Conservation (phyloP, 1,140 invertebrate species). For the Samia ricini region DNA sequence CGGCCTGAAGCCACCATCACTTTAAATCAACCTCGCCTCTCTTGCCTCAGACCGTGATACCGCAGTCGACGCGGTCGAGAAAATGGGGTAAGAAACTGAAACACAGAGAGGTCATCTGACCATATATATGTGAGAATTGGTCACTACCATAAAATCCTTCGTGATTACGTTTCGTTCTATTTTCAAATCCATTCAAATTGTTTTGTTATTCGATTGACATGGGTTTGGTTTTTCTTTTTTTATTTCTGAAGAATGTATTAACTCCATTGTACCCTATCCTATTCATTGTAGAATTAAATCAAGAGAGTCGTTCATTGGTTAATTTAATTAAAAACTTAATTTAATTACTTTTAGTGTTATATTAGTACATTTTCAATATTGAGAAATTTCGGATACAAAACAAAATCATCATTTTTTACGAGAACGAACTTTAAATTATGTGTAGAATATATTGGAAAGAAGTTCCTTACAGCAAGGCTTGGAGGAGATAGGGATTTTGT, state of each 20-base stretch:
- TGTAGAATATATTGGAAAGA: too few species aligned
- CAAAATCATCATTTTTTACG: too few species aligned
- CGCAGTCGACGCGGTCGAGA: conserved; percentile 5
- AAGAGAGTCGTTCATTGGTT: too few species aligned
- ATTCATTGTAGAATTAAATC: too few species aligned
- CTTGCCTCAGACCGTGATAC: not conserved
- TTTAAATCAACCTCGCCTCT: conserved; percentile 27
- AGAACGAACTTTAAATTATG: too few species aligned
- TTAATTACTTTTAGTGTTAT: too few species aligned
- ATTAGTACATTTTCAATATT: too few species aligned
- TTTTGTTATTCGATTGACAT: conserved; percentile 22
- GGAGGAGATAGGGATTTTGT: too few species aligned
- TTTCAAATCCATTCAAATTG: conserved; percentile 43
- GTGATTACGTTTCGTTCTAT: conserved; percentile 46
- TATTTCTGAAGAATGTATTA: conserved; percentile 8
- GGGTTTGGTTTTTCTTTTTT: conserved; percentile 28
- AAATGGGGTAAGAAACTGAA: conserved; percentile 15
- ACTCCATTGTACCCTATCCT: too few species aligned
- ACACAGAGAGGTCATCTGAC: conserved; percentile 16
- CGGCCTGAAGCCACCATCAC: conserved; percentile 26
- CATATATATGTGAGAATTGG: conserved; percentile 41
- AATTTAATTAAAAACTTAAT: too few species aligned
- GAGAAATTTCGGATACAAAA: too few species aligned
- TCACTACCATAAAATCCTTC: conserved; percentile 41
- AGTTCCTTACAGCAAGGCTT: too few species aligned